Evolutionary conservation across 2,113 vertebrate species (phyloP).

Genomic region (Vombatus ursinus): DNA sequence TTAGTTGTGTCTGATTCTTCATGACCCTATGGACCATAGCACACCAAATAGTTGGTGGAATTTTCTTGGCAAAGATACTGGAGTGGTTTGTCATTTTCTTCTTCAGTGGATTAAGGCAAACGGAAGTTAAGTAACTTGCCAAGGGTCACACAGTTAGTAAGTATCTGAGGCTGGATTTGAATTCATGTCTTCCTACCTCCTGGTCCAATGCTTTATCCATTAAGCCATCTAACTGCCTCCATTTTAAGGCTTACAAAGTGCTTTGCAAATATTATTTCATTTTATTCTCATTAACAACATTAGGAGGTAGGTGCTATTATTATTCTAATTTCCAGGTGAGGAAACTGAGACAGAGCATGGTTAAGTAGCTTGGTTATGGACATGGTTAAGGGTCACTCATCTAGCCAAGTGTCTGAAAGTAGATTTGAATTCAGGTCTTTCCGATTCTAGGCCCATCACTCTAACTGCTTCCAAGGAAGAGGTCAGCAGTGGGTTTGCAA

Average conservation of each 20-base stretch:
- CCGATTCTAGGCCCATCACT: not conserved
- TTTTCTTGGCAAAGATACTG: not conserved
- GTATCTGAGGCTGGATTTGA: not conserved
- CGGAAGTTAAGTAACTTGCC: not conserved
- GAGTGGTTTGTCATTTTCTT: not conserved
- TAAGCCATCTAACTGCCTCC: not conserved
- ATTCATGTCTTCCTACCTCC: not conserved
- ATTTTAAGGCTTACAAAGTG: not conserved
- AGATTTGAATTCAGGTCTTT: not conserved
- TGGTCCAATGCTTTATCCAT: not conserved
- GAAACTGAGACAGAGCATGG: not conserved
- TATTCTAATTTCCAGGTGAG: not conserved
- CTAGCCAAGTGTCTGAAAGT: not conserved
- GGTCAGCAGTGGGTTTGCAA: not conserved
- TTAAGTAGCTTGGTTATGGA: not conserved
- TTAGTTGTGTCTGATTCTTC: not conserved
- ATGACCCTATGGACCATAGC: not conserved
- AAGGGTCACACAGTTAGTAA: not conserved
- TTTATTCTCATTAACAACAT: not conserved
- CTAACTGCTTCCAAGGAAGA: not conserved
- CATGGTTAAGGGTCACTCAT: not conserved
- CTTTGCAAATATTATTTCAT: not conserved
- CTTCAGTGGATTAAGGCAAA: not conserved
- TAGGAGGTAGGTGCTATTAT: not conserved
- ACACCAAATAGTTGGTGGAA: not conserved